Percentiles rank a stretch among this genome's conserved stretches.
Evolutionary conservation across 2,888 invertebrate species (phyloP).

Genomic region (Tipula lateralis): DNA sequence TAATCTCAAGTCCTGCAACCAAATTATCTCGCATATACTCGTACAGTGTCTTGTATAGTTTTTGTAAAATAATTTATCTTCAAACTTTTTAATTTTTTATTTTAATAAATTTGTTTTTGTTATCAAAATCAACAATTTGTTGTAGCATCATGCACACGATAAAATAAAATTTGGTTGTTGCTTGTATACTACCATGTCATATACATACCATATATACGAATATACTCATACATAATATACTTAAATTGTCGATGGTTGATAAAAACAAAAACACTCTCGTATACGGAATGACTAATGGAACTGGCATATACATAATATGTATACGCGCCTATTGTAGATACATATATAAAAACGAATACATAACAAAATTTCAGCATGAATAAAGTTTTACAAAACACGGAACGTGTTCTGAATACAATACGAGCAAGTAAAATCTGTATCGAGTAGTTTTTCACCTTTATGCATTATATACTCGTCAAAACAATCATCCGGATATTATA

Average conservation of each 20-base stretch:
- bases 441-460: neutral
- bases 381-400: neutral
- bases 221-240: neutral
- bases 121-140: neutral
- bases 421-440: neutral
- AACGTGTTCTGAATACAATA: neutral
- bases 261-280: neutral
- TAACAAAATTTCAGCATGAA: neutral
- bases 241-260: neutral
- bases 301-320: neutral
- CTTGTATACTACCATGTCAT: neutral
- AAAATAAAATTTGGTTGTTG: neutral
- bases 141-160: neutral
- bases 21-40: no score
- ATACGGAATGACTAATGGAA: neutral
- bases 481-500: conserved; percentile 1
- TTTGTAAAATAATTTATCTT: neutral
- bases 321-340: neutral
- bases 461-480: neutral
- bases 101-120: neutral
- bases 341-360: neutral
- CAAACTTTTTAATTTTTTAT: neutral
- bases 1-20: no score
- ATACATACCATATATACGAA: neutral
- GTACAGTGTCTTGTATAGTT: no score